These are phyloP conservation scores for Dilophus febrilis DNA, from an alignment of 2,888 invertebrate genomes.

Conservation along the genomic window DNA sequence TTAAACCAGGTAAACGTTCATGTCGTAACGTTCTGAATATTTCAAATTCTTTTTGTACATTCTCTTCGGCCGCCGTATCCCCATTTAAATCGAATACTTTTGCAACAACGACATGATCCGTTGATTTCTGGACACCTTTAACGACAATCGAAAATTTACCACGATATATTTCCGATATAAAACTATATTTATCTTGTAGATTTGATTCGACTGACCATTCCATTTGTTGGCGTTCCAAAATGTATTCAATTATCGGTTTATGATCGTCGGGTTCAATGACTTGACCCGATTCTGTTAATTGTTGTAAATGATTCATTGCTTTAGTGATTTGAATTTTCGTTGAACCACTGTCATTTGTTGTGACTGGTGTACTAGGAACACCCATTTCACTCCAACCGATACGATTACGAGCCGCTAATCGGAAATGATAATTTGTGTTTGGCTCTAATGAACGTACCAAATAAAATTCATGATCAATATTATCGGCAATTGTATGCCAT, in stretches of 20 bases:
- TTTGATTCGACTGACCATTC: conserved; percentile 52
- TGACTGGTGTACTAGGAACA: conserved; percentile 57
- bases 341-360: conserved; percentile 48
- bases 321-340: conserved; percentile 61
- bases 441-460: conserved; percentile 62
- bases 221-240: conserved; percentile 52
- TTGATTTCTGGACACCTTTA: conserved; percentile 60
- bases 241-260: conserved; percentile 48
- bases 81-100: conserved; percentile 60
- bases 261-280: conserved; percentile 46
- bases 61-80: conserved; percentile 37
- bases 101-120: conserved; percentile 60
- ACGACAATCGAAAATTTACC: conserved; percentile 77
- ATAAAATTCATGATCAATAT: conserved; percentile 88
- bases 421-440: conserved; percentile 71
- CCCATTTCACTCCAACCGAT: conserved; percentile 91
- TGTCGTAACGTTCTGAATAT: conserved; percentile 66
- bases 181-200: conserved; percentile 60
- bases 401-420: conserved; percentile 72
- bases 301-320: conserved; percentile 71
- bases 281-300: conserved; percentile 67
- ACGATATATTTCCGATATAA: conserved; percentile 68
- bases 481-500: conserved; percentile 73
- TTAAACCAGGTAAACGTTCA: conserved; percentile 64
- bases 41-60: conserved; percentile 66